A percentile compares a stretch with the other conserved stretches of the same genome.
These are phyloP conservation scores for Sinocyclocheilus anshuiensis DNA, from an alignment of 2,113 vertebrate species.

Conservation along the genomic window DNA sequence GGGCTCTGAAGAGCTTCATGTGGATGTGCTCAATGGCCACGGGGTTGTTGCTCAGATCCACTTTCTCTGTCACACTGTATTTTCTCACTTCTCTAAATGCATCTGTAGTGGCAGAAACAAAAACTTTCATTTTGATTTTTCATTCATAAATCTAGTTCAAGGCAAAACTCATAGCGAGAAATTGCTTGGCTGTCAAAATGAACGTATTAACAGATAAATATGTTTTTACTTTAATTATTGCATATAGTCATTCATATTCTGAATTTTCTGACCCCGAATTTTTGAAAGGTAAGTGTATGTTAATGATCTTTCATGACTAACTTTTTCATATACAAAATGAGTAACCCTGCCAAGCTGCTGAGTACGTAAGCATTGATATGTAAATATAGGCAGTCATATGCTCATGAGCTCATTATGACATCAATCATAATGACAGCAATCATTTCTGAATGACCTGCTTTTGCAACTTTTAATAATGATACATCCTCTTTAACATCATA, in stretches of 20 bases:
- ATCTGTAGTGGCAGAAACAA: conserved; percentile 68
- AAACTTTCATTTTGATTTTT: not conserved
- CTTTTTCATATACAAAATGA: not conserved
- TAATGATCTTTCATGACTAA: not conserved
- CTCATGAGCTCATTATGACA: not conserved
- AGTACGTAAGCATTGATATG: not conserved
- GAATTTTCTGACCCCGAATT: not conserved
- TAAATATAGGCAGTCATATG: not conserved
- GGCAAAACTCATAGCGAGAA: not conserved
- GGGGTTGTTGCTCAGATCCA: conserved; percentile 86
- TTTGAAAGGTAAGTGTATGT: not conserved
- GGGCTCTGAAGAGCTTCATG: conserved; percentile 93
- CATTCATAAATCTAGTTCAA: not conserved
- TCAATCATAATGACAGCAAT: not conserved
- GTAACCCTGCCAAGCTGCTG: not conserved
- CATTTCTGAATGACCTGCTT: not conserved
- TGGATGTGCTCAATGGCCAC: conserved; percentile 89
- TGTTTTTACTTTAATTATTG: not conserved
- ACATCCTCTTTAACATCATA: not conserved
- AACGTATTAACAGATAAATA: not conserved
- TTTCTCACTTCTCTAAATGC: conserved; percentile 85
- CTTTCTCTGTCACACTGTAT: conserved; percentile 85
- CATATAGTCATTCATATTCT: not conserved
- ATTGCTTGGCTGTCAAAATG: not conserved
- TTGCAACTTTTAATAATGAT: not conserved